phyloP scores from a whole-genome alignment of 2,888 invertebrate species.

The Euzophera pinguis region DNA sequence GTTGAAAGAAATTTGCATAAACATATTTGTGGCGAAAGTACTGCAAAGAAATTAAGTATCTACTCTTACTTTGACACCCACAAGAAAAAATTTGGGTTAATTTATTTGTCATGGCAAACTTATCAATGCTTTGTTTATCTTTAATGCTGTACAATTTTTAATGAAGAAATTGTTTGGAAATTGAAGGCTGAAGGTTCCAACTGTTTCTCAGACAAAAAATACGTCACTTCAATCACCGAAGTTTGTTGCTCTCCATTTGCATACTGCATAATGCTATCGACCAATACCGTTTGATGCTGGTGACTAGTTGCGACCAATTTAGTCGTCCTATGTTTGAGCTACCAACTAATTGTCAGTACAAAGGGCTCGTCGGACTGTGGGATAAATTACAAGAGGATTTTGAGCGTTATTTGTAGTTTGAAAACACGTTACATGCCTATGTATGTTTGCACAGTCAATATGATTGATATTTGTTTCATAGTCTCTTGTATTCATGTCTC shows the following conservation, averaged over 20 bases:
- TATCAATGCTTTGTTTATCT: no score
- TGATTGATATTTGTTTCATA: no score
- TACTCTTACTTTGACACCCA: no score
- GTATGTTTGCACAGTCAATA: not conserved
- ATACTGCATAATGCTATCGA: constrained; percentile 7
- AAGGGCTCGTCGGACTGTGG: not conserved
- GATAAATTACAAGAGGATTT: not conserved
- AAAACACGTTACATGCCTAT: not conserved
- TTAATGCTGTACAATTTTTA: no score
- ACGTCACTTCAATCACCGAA: constrained; percentile 3
- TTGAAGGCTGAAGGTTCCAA: no score
- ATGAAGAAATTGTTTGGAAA: no score
- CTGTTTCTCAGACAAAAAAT: not conserved
- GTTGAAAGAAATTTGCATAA: no score
- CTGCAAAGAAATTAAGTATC: no score
- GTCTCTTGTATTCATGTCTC: no score
- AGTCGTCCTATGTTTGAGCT: not conserved
- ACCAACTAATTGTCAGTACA: constrained; percentile 7
- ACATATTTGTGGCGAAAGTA: no score
- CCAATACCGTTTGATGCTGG: not conserved
- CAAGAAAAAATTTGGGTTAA: no score
- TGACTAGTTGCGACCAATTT: constrained; percentile 6
- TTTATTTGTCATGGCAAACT: no score
- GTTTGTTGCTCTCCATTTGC: not conserved
- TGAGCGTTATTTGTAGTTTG: not conserved